phyloP scores from a whole-genome alignment of 2,888 invertebrate species.

The Agrotis exclamationis region DNA sequence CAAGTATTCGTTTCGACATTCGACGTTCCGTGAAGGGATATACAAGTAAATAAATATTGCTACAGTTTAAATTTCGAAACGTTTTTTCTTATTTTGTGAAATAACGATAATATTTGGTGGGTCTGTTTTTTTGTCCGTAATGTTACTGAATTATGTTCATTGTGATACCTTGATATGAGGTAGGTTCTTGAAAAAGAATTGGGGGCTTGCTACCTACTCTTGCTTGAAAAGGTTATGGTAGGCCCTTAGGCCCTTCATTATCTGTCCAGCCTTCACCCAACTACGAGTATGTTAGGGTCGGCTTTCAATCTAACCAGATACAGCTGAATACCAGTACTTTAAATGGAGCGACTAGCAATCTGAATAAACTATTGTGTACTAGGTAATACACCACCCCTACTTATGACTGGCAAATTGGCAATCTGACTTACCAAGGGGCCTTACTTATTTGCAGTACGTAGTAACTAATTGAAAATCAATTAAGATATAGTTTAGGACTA shows the following conservation, averaged over 20 bases:
- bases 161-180: not conserved
- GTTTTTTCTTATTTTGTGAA: slow-evolving; percentile 23
- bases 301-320: too few relatives aligned
- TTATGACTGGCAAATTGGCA: too few relatives aligned
- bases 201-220: not conserved
- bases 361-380: too few relatives aligned
- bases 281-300: too few relatives aligned
- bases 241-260: too few relatives aligned
- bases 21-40: slow-evolving; percentile 55
- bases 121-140: not conserved
- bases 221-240: too few relatives aligned
- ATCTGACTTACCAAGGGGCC: too few relatives aligned
- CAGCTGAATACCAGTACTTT: too few relatives aligned
- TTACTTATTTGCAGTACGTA: too few relatives aligned
- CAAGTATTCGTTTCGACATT: slow-evolving; percentile 47
- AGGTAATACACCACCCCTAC: too few relatives aligned
- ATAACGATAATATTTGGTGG: slow-evolving; percentile 19
- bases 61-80: slow-evolving; percentile 32
- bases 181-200: not conserved
- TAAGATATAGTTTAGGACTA: slow-evolving; percentile 19
- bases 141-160: slow-evolving; percentile 17
- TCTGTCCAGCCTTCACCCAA: too few relatives aligned
- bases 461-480: slow-evolving; percentile 16
- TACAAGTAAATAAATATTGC: slow-evolving; percentile 27
- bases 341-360: too few relatives aligned